A percentile compares a stretch with the other conserved stretches of the same genome.
Evolutionary conservation across 2,797 vertebrate genomes (phyloP).

Genomic region (Rallus crepitans): DNA sequence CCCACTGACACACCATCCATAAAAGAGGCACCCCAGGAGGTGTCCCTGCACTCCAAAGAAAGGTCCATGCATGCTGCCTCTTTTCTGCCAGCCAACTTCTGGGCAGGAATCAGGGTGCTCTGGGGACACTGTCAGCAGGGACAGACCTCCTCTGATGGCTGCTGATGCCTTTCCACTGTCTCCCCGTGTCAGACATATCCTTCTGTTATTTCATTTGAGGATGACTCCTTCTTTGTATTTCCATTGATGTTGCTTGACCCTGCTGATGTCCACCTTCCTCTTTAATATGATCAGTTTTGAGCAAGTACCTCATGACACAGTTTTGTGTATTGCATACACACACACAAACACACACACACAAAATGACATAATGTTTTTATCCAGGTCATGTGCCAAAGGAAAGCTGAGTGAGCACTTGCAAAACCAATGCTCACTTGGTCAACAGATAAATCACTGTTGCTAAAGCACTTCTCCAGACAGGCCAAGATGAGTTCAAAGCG

Average conservation of each 20-base stretch:
- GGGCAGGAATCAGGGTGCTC: neutral
- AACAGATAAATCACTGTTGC: neutral
- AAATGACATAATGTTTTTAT: neutral
- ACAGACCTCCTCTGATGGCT: neutral
- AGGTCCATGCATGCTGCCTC: too few relatives aligned
- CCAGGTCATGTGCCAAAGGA: neutral
- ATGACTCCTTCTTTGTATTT: neutral
- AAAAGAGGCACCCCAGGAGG: accelerated
- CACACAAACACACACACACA: neutral
- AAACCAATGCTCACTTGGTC: neutral
- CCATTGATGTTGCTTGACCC: neutral
- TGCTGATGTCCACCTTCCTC: neutral
- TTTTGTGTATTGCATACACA: neutral
- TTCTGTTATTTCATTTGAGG: neutral
- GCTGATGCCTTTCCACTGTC: neutral
- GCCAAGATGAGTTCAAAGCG: neutral
- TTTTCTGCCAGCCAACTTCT: neutral
- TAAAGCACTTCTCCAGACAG: neutral
- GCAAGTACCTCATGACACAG: neutral
- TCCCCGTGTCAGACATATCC: neutral
- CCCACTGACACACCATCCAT: accelerated
- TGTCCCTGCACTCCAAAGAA: neutral
- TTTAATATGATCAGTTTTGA: neutral
- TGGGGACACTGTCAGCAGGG: too few relatives aligned
- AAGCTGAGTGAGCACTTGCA: neutral